Evolutionary conservation across 2,888 invertebrate species (phyloP), one percentile per base, ranked within the genome.

Genomic region (Polia nebulosa): DNA sequence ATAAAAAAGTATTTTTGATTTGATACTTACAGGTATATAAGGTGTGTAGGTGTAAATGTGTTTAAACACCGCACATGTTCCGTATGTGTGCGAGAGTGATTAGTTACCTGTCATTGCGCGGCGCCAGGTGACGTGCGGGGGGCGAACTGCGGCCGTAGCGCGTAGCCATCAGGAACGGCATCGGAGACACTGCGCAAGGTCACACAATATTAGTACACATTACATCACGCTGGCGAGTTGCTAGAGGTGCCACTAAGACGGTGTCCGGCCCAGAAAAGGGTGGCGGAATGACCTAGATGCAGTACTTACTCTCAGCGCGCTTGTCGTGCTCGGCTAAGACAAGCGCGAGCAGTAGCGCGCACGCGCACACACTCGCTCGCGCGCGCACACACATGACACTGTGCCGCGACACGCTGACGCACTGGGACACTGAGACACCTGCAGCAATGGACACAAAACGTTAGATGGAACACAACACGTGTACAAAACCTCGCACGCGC

Each of bases 71-170:
- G n/a, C n/a, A n/a, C n/a, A n/a, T n/a, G n/a, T n/a, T n/a, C n/a
- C n/a, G n/a, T n/a, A n/a, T n/a, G n/a, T n/a, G n/a, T n/a, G n/a
- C n/a, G n/a, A n/a, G n/a, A n/a, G n/a, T n/a, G n/a, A n/a, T n/a
- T n/a, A n/a, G n/a, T 67, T 47, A 93, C 94, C 93, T 91, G 89
- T 94, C 94, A 47, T 91, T 92, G 34, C 94, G 68, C 1, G 93
- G 91, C 1, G 90, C 60, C 66, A 94, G 85, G 71, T 88, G 78
- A 0, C 92, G 86, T 1, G 22, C 11, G 39, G 88, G 87, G 29
- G 88, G 89, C n/a, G 89, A 86, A 32, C 94, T 93, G 69, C 94
- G 91, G 0, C 94, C 94, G 85, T 94, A 94, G 27, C 94, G 90
- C 9, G 93, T 92, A 6, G 91, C 91, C 83, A 94, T 87, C 77